These are phyloP conservation scores for Colletes collaris DNA, from an alignment of 2,888 invertebrate genomes.

Conservation along the genomic window DNA sequence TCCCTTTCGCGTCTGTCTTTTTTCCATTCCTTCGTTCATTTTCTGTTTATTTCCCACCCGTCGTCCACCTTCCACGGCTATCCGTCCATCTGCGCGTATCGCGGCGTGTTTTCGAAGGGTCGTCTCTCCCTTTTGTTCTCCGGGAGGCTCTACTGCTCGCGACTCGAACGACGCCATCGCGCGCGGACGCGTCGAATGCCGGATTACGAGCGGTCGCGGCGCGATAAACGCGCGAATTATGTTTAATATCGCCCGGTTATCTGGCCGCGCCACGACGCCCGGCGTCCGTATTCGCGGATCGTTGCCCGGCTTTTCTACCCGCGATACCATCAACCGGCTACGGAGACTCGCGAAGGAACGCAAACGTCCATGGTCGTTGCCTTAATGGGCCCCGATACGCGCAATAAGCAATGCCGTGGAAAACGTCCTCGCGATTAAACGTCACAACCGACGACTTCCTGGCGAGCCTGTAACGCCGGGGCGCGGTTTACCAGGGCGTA, in stretches of 20 bases:
- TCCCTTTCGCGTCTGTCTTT: conserved; percentile 22
- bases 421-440: conserved; percentile 35
- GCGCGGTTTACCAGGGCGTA: neutral
- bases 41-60: conserved; percentile 31
- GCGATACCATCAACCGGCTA: neutral
- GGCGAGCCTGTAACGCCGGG: neutral
- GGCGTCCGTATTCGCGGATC: conserved; percentile 17
- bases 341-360: conserved; percentile 22
- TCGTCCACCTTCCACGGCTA: conserved; percentile 18
- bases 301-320: neutral
- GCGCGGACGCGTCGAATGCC: conserved; percentile 59
- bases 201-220: conserved; percentile 67
- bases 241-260: conserved; percentile 69
- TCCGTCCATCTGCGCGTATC: conserved; percentile 47
- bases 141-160: conserved; percentile 48
- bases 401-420: conserved; percentile 34
- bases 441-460: conserved; percentile 4
- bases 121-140: conserved; percentile 59
- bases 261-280: conserved; percentile 38
- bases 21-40: conserved; percentile 31
- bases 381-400: conserved; percentile 45
- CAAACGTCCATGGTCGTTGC: conserved; percentile 33
- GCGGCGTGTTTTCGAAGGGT: conserved; percentile 63
- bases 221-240: conserved; percentile 77
- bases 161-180: conserved; percentile 58